Base-by-base conservation (phyloP, 1,140 invertebrate genomes). In the Wasmannia auropunctata region DNA sequence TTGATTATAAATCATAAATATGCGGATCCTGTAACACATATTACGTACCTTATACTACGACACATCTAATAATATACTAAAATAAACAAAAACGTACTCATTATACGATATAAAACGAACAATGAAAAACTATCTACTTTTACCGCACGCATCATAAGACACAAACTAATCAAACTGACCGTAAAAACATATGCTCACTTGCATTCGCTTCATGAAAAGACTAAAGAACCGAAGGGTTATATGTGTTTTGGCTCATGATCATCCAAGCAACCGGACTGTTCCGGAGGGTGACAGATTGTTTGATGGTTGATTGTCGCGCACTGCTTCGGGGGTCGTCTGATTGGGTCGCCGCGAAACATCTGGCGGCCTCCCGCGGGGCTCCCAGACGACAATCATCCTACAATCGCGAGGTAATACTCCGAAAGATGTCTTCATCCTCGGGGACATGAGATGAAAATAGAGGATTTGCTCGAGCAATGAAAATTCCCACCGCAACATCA, bases 321-420 rank as follows among this genome's bases (percentile, higher is more conserved):
- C 90, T 86, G 92, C 94, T 94, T 93, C 94, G 91, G 93, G 94
- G 93, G 93, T 94, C 93, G 93, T 94, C 92, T 94, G 94, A 95
- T 95, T 94, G 93, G 94, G 94, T 94, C 89, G 94, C 94, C 93
- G 93, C 93, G 94, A 94, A 95, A 95, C 95, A 95, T 95, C 95
- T 95, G 95, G 92, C 93, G 93, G 90, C 88, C 92, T 95, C 95
- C 94, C 94, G 94, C 94, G 94, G 95, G 94, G 95, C 93, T 95
- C 90, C 88, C 91, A 87, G 91, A 93, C 92, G 94, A 94, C 94
- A 95, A 94, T 95, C 93, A 94, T 92, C 92, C 93, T 84, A 91
- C 93, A 92, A 95, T 95, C 94, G 94, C 92, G 90, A 92, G 93
- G 92, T 95, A 95, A 95, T 95, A 93, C 92, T 86, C 91, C 93